Evolutionary conservation across 2,113 vertebrate species (phyloP), one percentile per base, ranked within the genome.

Genomic region (Stigmatopora argus): DNA sequence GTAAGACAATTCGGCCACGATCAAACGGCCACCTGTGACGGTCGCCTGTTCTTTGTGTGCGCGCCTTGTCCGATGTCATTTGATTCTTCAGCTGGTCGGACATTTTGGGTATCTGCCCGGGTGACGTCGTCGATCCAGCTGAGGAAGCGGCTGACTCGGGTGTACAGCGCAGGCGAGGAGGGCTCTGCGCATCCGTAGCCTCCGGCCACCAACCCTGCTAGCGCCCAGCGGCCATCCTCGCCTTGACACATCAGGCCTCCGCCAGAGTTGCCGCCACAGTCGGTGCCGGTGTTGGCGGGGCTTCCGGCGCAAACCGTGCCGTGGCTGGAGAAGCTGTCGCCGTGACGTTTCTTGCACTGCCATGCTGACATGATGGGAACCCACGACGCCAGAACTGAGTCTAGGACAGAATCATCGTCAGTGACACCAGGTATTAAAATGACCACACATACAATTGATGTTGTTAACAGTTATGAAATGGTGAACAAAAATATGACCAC

Each of bases 261-360:
- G 19, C 93, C 94, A 0, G 93, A 92, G 89, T 94, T 93, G 3
- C 94, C 92, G 71, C 92, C 92, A 61, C 94, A 96, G 74, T 92
- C 89, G 83, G 94, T 91, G 6, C 53, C 90, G 13, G 92, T 90
- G 86, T 93, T 92, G 19, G 93, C 92, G 53, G 94, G 91, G 69
- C 92, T 93, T 70, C 94, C 95, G 0, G 94, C 94, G 35, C 95
- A 96, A 48, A 96, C 89, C 80, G 94, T 95, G 68, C 87, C 88
- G 19, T 93, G 93, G 70, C 86, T 92, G 21, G 91, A 94, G 86
- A 93, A 96, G 64, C 91, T 93, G 72, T 83, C 90, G 53, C 93
- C 91, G 0, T 94, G 95, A 19, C 90, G 93, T 55, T 88, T 90
- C 81, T 90, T 90, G 55, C 95, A 96, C 49, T 93, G 89, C 85